Evolutionary conservation across 2,113 vertebrate genomes (phyloP).

Genomic region (Microcebus tavaratra): DNA sequence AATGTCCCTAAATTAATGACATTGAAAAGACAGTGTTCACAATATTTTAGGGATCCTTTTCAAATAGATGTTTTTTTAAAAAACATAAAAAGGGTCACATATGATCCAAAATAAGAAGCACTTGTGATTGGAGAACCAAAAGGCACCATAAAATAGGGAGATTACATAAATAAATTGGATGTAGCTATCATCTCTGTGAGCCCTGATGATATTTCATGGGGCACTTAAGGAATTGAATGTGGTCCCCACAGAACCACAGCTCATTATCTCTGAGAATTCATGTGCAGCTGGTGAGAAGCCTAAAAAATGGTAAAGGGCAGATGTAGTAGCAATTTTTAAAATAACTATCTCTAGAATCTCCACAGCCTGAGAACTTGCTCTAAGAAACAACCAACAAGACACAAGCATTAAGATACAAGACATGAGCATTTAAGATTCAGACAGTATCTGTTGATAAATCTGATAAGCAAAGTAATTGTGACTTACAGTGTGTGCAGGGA

Average conservation of each 20-base stretch:
- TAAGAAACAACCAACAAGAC: background rate
- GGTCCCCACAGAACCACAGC: background rate
- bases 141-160: slow-evolving; percentile 3
- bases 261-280: slow-evolving; percentile 58
- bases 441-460: background rate
- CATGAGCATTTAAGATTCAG: background rate
- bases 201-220: background rate
- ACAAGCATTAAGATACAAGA: background rate
- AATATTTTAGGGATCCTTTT: background rate
- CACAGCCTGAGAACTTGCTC: background rate
- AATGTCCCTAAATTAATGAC: slow-evolving; percentile 44
- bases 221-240: slow-evolving; percentile 59
- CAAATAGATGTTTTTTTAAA: background rate
- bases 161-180: background rate
- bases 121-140: slow-evolving; percentile 19
- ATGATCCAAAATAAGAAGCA: slow-evolving; percentile 33
- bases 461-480: background rate
- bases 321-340: slow-evolving; percentile 42
- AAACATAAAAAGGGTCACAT: background rate
- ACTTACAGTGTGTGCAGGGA: background rate
- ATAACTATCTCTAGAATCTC: slow-evolving; percentile 22
- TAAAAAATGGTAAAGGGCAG: slow-evolving; percentile 18
- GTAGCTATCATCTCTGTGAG: background rate
- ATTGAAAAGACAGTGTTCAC: background rate
- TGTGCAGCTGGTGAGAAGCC: slow-evolving; percentile 8